Evolutionary conservation across 2,797 vertebrate genomes (phyloP).

Genomic region (Argentina silus): DNA sequence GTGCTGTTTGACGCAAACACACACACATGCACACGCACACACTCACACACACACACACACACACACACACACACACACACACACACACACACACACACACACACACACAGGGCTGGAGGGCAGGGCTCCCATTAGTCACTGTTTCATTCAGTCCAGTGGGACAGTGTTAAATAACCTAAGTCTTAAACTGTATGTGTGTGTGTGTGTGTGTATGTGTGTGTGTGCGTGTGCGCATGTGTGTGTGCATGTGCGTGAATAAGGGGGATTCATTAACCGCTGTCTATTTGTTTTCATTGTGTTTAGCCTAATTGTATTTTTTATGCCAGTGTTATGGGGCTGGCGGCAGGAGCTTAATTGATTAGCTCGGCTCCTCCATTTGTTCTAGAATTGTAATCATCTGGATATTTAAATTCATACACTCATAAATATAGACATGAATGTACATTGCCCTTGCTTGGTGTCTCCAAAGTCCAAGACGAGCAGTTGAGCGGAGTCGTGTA

Average conservation of each 20-base stretch:
- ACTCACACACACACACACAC: conserved; percentile 13
- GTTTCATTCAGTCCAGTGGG: conserved; percentile 16
- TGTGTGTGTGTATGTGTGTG: background rate
- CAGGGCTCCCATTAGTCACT: conserved; percentile 19
- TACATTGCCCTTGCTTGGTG: background rate
- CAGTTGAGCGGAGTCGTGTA: background rate
- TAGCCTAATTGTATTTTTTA: conserved; percentile 29
- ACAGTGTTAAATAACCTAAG: background rate
- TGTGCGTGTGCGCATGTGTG: background rate
- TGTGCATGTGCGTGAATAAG: background rate
- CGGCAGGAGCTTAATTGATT: conserved; percentile 23
- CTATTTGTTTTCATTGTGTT: conserved; percentile 12
- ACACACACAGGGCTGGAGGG: background rate
- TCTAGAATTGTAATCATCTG: conserved; percentile 22
- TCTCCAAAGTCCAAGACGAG: background rate
- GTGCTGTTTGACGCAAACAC: background rate
- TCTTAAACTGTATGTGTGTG: background rate
- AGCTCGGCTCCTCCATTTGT: conserved; percentile 12
- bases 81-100: conserved; percentile 7
- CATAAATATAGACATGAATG: conserved; percentile 4
- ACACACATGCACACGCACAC: conserved; percentile 29
- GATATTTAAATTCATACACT: conserved; percentile 1
- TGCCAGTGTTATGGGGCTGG: conserved; percentile 17
- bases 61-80: conserved; percentile 23
- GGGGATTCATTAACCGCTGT: conserved; percentile 1